These are phyloP conservation scores for Ephestia elutella DNA, from an alignment of 1,140 invertebrate genomes.

Conservation along the genomic window DNA sequence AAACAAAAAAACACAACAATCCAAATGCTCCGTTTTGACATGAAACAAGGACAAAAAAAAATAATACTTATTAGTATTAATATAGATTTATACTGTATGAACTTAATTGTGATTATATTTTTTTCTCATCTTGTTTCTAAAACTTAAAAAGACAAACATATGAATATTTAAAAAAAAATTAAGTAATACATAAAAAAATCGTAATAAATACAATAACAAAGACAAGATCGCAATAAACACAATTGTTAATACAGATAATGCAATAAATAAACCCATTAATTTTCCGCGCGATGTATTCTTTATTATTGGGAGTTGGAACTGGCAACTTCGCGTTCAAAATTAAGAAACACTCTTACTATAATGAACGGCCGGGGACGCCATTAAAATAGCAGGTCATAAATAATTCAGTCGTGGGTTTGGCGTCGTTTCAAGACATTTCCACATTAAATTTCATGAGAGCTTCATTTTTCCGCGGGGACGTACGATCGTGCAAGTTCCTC, in stretches of 20 bases:
- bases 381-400: constrained; percentile 71
- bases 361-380: constrained; percentile 63
- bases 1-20: too few relatives aligned
- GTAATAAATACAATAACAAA: too few relatives aligned
- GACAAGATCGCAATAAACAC: neutral
- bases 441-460: constrained; percentile 73
- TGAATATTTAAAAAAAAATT: too few relatives aligned
- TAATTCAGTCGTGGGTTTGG: constrained; percentile 69
- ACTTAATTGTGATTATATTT: too few relatives aligned
- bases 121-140: too few relatives aligned
- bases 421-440: constrained; percentile 71
- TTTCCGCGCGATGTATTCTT: neutral
- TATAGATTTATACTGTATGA: too few relatives aligned
- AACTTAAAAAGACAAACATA: too few relatives aligned
- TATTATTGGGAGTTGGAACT: constrained; percentile 15
- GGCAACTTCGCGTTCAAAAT: constrained; percentile 53
- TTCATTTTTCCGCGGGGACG: constrained; percentile 63
- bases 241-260: neutral
- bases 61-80: too few relatives aligned
- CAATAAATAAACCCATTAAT: neutral
- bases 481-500: constrained; percentile 28
- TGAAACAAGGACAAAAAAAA: too few relatives aligned
- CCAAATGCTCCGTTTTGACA: too few relatives aligned
- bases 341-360: constrained; percentile 66
- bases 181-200: too few relatives aligned